Evolutionary conservation across 2,797 vertebrate genomes (phyloP), one percentile per base, ranked within the genome.

Genomic region (Sebastes wilsoni): DNA sequence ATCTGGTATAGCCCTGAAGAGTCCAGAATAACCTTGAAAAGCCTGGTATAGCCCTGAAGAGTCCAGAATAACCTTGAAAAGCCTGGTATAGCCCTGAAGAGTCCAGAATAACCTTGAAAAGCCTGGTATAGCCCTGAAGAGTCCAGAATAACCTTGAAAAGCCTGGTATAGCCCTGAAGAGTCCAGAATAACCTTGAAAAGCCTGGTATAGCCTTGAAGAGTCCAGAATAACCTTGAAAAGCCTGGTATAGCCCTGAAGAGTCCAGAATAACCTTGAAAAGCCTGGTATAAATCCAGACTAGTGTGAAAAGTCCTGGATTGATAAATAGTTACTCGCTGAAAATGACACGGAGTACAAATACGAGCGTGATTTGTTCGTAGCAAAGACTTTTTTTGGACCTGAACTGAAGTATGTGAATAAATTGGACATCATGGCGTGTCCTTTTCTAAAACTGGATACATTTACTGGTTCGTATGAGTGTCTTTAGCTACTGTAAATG

Each of bases 21-120:
- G 20, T 10, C 20, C 0, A n/a, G 1, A n/a, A n/a, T 4, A n/a
- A 52, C 49, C 1, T n/a, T 52, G 20, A n/a, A 10, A 52, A 52
- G 20, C 20, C 49, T 52, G 8, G 49, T 9, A 52, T 9, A n/a
- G 2, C 8, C 8, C 4, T n/a, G 8, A 1, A n/a, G 20, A 11
- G 49, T 54, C 20, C 0, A 22, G n/a, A 22, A 10, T 11, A 22
- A 54, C 8, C 4, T 4, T 54, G 49, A n/a, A 9, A n/a, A 52
- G 49, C 20, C 49, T 52, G 2, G 20, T n/a, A n/a, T 4, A 52
- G 3, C 1, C 8, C 4, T 2, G 0, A 3, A 16, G 1, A 16
- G 14, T 42, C 38, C 0, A 42, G 38, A 16, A 42, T 2, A 38
- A 38, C 12, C 12, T 13, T 38, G 36, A 1, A 5, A 13, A 2